Percentiles rank a stretch among this genome's conserved stretches.
These are phyloP conservation scores for Aspidiotus rigidus DNA, from an alignment of 2,888 invertebrate genomes.

Conservation along the genomic window DNA sequence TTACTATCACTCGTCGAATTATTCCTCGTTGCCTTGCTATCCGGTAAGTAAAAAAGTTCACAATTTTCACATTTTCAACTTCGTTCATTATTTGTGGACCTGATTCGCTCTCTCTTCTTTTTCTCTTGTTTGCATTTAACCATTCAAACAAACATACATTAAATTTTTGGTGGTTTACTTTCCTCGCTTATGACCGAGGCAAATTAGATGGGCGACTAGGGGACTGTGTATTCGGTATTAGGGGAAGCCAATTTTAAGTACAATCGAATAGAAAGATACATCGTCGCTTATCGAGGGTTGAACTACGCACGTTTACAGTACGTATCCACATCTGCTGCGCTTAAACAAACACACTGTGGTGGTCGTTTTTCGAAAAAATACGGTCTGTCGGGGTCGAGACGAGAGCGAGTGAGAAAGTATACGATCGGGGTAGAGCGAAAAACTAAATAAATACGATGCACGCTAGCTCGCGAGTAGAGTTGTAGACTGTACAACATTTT, in stretches of 20 bases:
- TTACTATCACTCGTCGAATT: slow-evolving; percentile 28
- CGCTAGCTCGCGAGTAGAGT: no score
- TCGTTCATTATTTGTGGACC: neutral
- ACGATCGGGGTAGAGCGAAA: neutral
- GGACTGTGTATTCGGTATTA: slow-evolving; percentile 3
- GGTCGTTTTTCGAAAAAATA: slow-evolving; percentile 15
- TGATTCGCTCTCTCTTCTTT: neutral
- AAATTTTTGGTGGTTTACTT: slow-evolving; percentile 17
- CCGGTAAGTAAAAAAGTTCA: slow-evolving; percentile 19
- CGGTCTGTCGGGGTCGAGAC: no score
- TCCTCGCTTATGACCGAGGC: slow-evolving; percentile 10
- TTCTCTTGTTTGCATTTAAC: slow-evolving; percentile 8
- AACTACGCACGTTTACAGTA: neutral
- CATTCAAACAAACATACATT: slow-evolving; percentile 21
- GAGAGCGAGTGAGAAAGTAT: neutral
- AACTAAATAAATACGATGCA: neutral
- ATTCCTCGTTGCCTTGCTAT: slow-evolving; percentile 25
- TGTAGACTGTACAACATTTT: no score
- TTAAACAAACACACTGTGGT: slow-evolving; percentile 30
- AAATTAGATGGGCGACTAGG: slow-evolving; percentile 11
- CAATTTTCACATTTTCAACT: neutral
- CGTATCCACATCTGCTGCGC: slow-evolving; percentile 23
- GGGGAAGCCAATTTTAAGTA: slow-evolving; percentile 30
- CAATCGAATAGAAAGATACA: slow-evolving; percentile 12
- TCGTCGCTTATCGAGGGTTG: slow-evolving; percentile 14